Evolutionary conservation across 2,113 vertebrate genomes (phyloP).

Genomic region (Oceanodroma tethys): DNA sequence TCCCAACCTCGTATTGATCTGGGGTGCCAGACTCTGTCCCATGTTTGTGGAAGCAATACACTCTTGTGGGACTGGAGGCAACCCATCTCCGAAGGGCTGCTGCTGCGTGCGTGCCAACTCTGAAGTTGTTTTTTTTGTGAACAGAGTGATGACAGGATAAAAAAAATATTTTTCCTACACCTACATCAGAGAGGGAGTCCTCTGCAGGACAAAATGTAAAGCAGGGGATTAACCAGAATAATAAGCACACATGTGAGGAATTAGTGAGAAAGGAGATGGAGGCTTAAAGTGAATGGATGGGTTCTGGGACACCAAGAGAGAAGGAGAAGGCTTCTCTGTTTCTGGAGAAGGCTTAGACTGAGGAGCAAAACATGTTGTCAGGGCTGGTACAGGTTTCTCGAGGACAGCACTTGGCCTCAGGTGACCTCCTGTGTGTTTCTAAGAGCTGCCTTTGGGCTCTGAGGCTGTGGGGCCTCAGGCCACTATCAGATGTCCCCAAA

Average conservation of each 20-base stretch:
- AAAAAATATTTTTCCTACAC: not conserved
- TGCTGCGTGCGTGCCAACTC: not conserved
- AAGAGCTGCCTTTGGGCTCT: not conserved
- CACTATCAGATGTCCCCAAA: not conserved
- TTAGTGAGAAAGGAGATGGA: not conserved
- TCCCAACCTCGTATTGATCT: not conserved
- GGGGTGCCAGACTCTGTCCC: not conserved
- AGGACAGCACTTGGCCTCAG: not conserved
- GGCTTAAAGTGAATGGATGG: not conserved
- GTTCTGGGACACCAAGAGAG: not conserved
- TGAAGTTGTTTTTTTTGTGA: not conserved
- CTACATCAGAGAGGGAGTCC: not conserved
- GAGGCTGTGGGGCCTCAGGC: not conserved
- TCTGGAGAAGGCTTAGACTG: not conserved
- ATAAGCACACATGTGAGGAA: not conserved
- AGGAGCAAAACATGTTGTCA: not conserved
- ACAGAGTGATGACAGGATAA: not conserved
- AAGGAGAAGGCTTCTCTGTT: too few relatives aligned
- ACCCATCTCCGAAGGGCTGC: rapidly evolving
- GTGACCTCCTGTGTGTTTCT: not conserved
- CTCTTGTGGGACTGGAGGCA: not conserved
- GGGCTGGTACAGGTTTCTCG: not conserved
- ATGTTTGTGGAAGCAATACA: rapidly evolving
- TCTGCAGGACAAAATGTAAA: not conserved
- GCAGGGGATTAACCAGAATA: not conserved